Base-by-base conservation (phyloP, 2,888 invertebrate species). In the Pyralis farinalis region DNA sequence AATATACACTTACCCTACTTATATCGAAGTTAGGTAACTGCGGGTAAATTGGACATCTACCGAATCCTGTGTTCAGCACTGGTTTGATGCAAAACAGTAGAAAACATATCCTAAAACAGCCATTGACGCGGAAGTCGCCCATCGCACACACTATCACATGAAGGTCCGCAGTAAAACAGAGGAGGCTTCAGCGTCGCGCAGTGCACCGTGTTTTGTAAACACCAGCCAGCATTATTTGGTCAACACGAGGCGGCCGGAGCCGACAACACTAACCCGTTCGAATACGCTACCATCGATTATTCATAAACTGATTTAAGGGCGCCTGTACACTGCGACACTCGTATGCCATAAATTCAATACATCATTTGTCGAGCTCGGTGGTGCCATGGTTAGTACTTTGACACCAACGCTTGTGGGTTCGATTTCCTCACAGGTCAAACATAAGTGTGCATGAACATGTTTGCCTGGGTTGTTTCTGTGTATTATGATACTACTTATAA, bases 21-120 rank as follows among this genome's bases (percentile, higher is more conserved):
- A 93, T 82, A 60, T 94, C 92, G 60, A 93, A 93, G 72, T 92
- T 85, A 27, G 91, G 91, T 73, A 94, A 88, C 54, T 91, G 90
- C 36, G 91, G 91, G 69, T 93, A 91, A 51, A 91, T 90, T 3
- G 94, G 94, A 59, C 94, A 94, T 61, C 90, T 91, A 47, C 94
- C 94, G 30, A 94, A 79, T 32, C 93, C 93, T 34, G 90, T 83
- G 44, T 71, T 60, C 22, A 68, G 46, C 44, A 65, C 82, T n/a
- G 64, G 60, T 40, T 63, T 64, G 32, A 73, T 58, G 44, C 68
- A 70, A 43, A 80, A 59, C 43, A 80, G 52, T 42, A 79, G 44
- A 30, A 78, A 53, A 46, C 61, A 65, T 34, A 74, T 43, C 51
- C 62, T 59, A 27, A 53, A 51, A 35, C 54, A 58, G 37, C 52